phyloP scores from a whole-genome alignment of 2,113 vertebrate species.

The Narcine bancroftii region DNA sequence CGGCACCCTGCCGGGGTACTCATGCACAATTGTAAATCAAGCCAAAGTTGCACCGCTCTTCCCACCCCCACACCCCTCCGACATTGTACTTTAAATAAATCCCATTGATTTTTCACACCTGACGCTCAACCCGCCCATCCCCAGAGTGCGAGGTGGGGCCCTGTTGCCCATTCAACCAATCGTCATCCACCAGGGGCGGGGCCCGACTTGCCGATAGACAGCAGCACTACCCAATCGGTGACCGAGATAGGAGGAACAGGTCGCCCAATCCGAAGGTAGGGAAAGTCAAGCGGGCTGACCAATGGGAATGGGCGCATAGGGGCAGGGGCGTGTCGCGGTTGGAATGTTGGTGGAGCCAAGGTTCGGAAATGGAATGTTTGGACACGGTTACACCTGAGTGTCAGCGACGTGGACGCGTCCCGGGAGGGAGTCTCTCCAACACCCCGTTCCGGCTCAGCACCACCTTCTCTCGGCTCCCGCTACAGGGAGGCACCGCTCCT shows the following conservation, averaged over 20 bases:
- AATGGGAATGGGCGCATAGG: not conserved
- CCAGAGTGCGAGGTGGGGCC: accelerated
- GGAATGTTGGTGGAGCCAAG: slow-evolving; percentile 34
- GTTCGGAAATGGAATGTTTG: slow-evolving; percentile 36
- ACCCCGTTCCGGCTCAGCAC: not conserved
- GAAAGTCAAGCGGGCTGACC: not conserved
- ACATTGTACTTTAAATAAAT: not conserved
- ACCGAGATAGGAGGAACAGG: not conserved
- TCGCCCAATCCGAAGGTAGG: not conserved
- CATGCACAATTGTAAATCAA: not conserved
- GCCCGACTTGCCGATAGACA: not conserved
- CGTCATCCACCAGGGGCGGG: not conserved
- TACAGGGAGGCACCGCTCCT: not conserved
- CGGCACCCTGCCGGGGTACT: not conserved
- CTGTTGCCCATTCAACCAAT: not conserved
- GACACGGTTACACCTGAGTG: slow-evolving; percentile 33
- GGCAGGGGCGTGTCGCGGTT: not conserved
- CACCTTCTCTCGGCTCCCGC: not conserved
- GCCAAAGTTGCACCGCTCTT: accelerated
- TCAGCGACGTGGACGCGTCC: not conserved
- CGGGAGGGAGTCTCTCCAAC: not conserved
- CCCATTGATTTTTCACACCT: not conserved
- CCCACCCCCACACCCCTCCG: not conserved
- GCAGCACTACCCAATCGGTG: not conserved
- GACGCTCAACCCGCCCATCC: not conserved